Conservation (phyloP, 2,888 invertebrate species). For the Podabrus alpinus region DNA sequence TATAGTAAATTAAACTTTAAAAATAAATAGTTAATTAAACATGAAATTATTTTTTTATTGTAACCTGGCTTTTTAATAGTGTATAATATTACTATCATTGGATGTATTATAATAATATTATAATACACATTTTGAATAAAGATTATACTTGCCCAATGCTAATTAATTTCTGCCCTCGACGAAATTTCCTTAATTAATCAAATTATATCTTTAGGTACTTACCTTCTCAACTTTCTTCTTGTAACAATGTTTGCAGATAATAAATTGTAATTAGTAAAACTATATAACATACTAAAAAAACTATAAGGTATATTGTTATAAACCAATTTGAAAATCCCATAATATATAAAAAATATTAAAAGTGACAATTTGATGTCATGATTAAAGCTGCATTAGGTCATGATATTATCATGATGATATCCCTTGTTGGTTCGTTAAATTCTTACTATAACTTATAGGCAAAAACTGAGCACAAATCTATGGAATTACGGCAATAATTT, state of each 20-base stretch:
- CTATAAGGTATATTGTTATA: conserved; percentile 14
- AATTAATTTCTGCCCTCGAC: neutral
- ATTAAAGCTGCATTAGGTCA: too few relatives aligned
- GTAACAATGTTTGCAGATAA: conserved; percentile 6
- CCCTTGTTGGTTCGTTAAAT: neutral
- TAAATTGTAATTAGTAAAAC: conserved; percentile 12
- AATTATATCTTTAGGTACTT: neutral
- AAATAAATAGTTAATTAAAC: too few relatives aligned
- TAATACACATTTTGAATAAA: too few relatives aligned
- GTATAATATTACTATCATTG: too few relatives aligned
- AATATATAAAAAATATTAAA: neutral
- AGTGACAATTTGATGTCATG: neutral
- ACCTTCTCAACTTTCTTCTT: neutral
- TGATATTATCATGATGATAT: neutral
- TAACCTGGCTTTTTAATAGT: too few relatives aligned
- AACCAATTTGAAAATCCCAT: conserved; percentile 24
- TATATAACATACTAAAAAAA: conserved; percentile 12
- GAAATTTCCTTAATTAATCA: neutral
- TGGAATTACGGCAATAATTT: too few relatives aligned
- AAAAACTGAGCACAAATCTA: too few relatives aligned
- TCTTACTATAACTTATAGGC: neutral
- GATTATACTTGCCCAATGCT: neutral
- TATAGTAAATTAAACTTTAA: too few relatives aligned
- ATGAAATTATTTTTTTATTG: too few relatives aligned
- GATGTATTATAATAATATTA: too few relatives aligned